A percentile compares a stretch with the other conserved stretches of the same genome.
These are phyloP conservation scores for Melanocharis versteri DNA, from an alignment of 2,113 vertebrate genomes.

Conservation along the genomic window DNA sequence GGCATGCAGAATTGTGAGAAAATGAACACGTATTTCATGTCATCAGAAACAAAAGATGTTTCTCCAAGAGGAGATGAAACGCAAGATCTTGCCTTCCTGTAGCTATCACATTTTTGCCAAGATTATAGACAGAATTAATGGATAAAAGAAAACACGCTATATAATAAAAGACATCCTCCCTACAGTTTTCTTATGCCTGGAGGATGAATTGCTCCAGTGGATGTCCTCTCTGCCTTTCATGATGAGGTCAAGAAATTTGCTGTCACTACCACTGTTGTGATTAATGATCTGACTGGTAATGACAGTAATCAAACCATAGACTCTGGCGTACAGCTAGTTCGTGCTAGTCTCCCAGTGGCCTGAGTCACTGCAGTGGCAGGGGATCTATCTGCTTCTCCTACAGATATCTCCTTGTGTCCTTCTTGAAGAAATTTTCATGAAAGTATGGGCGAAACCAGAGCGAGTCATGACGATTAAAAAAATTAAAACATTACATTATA, in stretches of 20 bases:
- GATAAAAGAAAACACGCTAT: constrained; percentile 23
- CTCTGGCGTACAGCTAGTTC: constrained; percentile 34
- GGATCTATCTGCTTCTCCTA: constrained; percentile 30
- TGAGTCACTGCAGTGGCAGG: constrained; percentile 45
- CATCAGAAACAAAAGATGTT: constrained; percentile 4
- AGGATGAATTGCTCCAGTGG: constrained; percentile 55
- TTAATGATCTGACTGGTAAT: constrained; percentile 58
- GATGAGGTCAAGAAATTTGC: constrained; percentile 69
- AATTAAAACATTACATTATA: constrained; percentile 52
- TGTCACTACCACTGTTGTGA: constrained; percentile 66
- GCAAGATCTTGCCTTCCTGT: background rate
- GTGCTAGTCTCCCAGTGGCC: background rate
- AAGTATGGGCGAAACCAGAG: background rate
- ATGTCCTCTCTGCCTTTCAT: constrained; percentile 58
- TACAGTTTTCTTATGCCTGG: constrained; percentile 50
- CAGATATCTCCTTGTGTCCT: constrained; percentile 26
- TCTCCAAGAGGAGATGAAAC: constrained; percentile 22
- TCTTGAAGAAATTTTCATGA: constrained; percentile 21
- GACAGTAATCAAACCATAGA: constrained; percentile 57
- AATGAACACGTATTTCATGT: background rate
- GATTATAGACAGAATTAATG: constrained; percentile 32
- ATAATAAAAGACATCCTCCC: constrained; percentile 53
- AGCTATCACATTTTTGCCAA: constrained; percentile 36
- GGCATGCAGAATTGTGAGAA: background rate
- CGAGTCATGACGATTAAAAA: constrained; percentile 15